Evolutionary conservation across 1,140 invertebrate species (phyloP).

Genomic region (Hydropsyche tenuis): DNA sequence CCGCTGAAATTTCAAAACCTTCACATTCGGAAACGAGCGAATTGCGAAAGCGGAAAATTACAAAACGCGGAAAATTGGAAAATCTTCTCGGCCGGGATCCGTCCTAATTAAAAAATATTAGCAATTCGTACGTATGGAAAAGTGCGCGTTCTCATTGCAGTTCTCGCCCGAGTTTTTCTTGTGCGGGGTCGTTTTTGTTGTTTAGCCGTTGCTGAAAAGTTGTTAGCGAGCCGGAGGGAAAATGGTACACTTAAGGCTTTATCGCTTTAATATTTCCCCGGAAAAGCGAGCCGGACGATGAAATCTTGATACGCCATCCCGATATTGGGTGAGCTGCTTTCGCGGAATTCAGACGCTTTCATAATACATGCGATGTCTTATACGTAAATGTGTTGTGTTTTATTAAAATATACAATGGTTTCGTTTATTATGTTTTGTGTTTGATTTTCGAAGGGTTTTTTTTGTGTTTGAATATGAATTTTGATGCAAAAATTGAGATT

Average conservation of each 20-base stretch:
- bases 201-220: constrained; percentile 23
- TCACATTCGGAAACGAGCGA: too few relatives aligned
- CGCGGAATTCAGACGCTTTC: neutral
- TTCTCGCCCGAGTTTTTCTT: neutral
- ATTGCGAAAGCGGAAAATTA: too few relatives aligned
- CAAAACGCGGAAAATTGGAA: neutral
- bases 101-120: constrained; percentile 21
- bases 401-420: too few relatives aligned
- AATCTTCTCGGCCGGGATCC: neutral
- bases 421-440: too few relatives aligned
- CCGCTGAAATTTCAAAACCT: too few relatives aligned
- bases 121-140: neutral
- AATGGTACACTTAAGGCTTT: constrained; percentile 37
- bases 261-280: constrained; percentile 31
- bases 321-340: neutral
- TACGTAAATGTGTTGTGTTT: too few relatives aligned
- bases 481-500: too few relatives aligned
- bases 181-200: constrained; percentile 3
- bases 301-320: constrained; percentile 2
- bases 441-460: too few relatives aligned
- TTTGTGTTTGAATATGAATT: too few relatives aligned
- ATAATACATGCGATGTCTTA: too few relatives aligned
- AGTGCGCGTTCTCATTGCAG: neutral
- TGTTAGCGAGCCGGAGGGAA: constrained; percentile 22
- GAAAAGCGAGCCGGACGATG: constrained; percentile 1